Percentiles rank a stretch among this genome's conserved stretches.
Evolutionary conservation across 2,888 invertebrate species (phyloP).

Genomic region (Phortica okadai): DNA sequence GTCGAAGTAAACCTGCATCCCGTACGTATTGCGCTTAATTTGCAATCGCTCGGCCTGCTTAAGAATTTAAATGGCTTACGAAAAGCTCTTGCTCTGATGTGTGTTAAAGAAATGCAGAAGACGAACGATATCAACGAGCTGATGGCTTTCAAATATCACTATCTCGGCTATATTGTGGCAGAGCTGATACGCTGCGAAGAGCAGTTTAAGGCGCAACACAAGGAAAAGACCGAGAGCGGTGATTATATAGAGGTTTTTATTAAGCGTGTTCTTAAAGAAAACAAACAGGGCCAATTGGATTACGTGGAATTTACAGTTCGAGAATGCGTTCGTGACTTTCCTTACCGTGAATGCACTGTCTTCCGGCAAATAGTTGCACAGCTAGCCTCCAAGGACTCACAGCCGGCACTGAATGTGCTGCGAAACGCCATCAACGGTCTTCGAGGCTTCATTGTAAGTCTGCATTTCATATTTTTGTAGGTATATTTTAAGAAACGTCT

Average conservation of each 20-base stretch:
- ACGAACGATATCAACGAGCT: conserved; percentile 91
- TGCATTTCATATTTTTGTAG: not conserved
- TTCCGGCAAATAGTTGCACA: conserved; percentile 89
- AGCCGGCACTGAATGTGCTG: conserved; percentile 84
- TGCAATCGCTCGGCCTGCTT: conserved; percentile 85
- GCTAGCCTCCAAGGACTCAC: conserved; percentile 84
- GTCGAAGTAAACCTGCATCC: conserved; percentile 92
- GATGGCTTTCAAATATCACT: conserved; percentile 93
- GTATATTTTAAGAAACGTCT: not conserved
- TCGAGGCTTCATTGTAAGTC: conserved; percentile 82
- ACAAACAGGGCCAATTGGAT: conserved; percentile 83
- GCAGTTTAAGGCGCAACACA: conserved; percentile 79
- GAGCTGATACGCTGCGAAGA: conserved; percentile 85
- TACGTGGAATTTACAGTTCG: conserved; percentile 86
- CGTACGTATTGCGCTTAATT: conserved; percentile 85
- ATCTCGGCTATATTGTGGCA: conserved; percentile 84
- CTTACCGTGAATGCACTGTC: conserved; percentile 91
- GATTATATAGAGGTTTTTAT: conserved; percentile 86
- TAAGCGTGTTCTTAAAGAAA: conserved; percentile 86
- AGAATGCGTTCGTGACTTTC: conserved; percentile 92
- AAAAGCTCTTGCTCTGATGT: conserved; percentile 88
- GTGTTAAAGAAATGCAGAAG: conserved; percentile 90
- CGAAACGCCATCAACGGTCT: conserved; percentile 92
- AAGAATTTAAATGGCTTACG: conserved; percentile 86
- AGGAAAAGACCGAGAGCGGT: conserved; percentile 72